These are phyloP conservation scores for Semnopithecus entellus DNA, from an alignment of 2,113 vertebrate genomes.

Conservation along the genomic window DNA sequence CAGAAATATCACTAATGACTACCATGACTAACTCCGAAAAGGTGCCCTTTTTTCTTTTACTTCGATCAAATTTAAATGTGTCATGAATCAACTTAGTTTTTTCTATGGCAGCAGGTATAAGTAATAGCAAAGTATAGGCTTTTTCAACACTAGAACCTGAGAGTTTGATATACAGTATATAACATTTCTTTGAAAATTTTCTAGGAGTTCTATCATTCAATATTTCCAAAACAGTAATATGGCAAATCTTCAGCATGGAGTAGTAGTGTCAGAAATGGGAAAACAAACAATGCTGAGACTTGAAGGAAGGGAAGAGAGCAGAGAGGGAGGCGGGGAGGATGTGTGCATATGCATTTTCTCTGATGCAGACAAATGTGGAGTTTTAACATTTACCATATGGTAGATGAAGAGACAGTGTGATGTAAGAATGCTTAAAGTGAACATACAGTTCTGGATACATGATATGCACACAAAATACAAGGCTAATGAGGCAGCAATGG, in stretches of 20 bases:
- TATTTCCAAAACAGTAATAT: constrained; percentile 53
- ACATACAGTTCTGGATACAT: constrained; percentile 56
- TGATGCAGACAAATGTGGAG: constrained; percentile 50
- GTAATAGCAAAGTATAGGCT: constrained; percentile 51
- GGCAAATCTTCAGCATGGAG: constrained; percentile 64
- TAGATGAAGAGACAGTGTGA: constrained; percentile 55
- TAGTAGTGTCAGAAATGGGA: constrained; percentile 54
- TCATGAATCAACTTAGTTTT: constrained; percentile 61
- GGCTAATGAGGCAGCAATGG: constrained; percentile 57
- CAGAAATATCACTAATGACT: constrained; percentile 70
- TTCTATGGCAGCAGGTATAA: constrained; percentile 63
- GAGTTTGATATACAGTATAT: constrained; percentile 65
- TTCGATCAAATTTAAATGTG: constrained; percentile 72
- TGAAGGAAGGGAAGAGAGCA: background rate
- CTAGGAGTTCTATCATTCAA: constrained; percentile 21
- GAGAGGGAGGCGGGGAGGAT: background rate
- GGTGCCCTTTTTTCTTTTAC: constrained; percentile 59
- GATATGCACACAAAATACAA: constrained; percentile 62
- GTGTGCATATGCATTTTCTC: constrained; percentile 44
- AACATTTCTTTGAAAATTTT: constrained; percentile 49
- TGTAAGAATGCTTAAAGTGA: constrained; percentile 59
- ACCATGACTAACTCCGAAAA: constrained; percentile 76
- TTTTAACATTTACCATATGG: constrained; percentile 67
- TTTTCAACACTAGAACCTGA: constrained; percentile 62
- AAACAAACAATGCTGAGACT: constrained; percentile 31